These are phyloP conservation scores for Callyntrura sp. DNA, from an alignment of 2,888 invertebrate species.

Conservation along the genomic window DNA sequence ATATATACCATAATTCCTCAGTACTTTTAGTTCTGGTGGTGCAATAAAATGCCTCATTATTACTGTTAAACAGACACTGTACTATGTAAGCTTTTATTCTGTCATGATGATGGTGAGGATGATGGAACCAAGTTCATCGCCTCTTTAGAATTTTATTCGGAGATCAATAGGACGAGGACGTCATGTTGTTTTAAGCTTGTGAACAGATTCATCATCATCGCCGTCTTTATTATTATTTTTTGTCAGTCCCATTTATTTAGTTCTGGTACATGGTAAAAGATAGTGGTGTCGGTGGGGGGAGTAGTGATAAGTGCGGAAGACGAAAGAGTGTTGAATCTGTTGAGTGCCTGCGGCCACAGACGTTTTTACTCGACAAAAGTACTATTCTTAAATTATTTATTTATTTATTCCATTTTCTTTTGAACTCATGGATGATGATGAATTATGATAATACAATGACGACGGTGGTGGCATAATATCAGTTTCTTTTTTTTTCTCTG, in stretches of 20 bases:
- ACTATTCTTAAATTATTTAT: slow-evolving; percentile 65
- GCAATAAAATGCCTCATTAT: slow-evolving; percentile 61
- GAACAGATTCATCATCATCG: slow-evolving; percentile 73
- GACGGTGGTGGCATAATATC: slow-evolving; percentile 48
- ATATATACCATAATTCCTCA: not conserved
- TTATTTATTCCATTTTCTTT: slow-evolving; percentile 47
- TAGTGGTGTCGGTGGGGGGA: slow-evolving; percentile 33
- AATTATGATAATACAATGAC: slow-evolving; percentile 32
- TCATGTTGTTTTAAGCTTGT: slow-evolving; percentile 74
- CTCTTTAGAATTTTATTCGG: slow-evolving; percentile 61
- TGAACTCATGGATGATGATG: slow-evolving; percentile 44
- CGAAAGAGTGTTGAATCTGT: slow-evolving; percentile 57
- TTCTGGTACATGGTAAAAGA: slow-evolving; percentile 52
- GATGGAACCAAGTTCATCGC: slow-evolving; percentile 77
- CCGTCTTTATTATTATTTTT: slow-evolving; percentile 50
- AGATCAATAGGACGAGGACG: slow-evolving; percentile 77
- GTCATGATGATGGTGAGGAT: slow-evolving; percentile 38
- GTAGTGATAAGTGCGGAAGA: slow-evolving; percentile 9
- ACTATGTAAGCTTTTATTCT: slow-evolving; percentile 15
- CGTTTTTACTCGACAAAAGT: slow-evolving; percentile 45
- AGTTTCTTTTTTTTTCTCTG: slow-evolving; percentile 30
- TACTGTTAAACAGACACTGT: slow-evolving; percentile 70
- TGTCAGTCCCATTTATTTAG: slow-evolving; percentile 44
- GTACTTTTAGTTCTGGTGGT: slow-evolving; percentile 29
- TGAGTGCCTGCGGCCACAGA: slow-evolving; percentile 71